These are phyloP conservation scores for Amyelois transitella DNA, from an alignment of 1,140 invertebrate species.

Conservation along the genomic window DNA sequence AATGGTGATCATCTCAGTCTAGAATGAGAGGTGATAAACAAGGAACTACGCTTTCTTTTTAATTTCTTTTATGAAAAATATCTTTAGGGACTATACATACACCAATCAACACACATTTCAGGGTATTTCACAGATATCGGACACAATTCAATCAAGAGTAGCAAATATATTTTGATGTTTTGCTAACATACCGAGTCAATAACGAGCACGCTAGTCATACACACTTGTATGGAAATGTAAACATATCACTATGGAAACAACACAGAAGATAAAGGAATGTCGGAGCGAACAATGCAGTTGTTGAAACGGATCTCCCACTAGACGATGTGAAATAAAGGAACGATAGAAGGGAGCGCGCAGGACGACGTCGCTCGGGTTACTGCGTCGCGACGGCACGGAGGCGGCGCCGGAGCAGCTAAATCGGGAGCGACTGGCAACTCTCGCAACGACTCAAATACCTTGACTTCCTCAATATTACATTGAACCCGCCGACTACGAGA, in stretches of 20 bases:
- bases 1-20: no score
- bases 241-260: slow-evolving; percentile 12
- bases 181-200: slow-evolving; percentile 14
- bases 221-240: slow-evolving; percentile 13
- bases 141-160: slow-evolving; percentile 1
- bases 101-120: not conserved
- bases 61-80: not conserved
- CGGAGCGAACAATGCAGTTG: slow-evolving; percentile 31
- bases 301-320: slow-evolving; percentile 34
- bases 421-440: slow-evolving; percentile 68
- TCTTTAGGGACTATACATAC: not conserved
- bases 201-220: slow-evolving; percentile 5
- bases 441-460: slow-evolving; percentile 72
- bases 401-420: slow-evolving; percentile 70
- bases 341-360: slow-evolving; percentile 51
- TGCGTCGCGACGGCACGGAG: slow-evolving; percentile 61
- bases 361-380: slow-evolving; percentile 62
- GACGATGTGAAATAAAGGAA: slow-evolving; percentile 19
- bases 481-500: slow-evolving; percentile 65
- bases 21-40: no score
- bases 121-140: not conserved
- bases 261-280: slow-evolving; percentile 22
- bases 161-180: slow-evolving; percentile 19
- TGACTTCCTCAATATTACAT: slow-evolving; percentile 74
- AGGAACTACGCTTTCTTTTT: no score